Conservation (phyloP, 2,113 vertebrate species). For the Dascyllus trimaculatus region DNA sequence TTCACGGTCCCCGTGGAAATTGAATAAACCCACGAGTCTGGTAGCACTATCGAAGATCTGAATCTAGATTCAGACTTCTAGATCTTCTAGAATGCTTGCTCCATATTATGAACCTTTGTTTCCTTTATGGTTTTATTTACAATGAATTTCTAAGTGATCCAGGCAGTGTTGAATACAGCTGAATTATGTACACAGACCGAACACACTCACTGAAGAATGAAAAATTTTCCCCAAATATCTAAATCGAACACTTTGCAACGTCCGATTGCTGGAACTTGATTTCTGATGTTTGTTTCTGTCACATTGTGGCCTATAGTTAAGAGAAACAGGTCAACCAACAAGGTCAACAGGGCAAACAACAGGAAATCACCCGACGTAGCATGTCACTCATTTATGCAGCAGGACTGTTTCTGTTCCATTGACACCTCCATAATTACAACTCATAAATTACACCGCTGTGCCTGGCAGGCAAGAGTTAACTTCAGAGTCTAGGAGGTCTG, state of each 20-base stretch:
- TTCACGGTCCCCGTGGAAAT: neutral
- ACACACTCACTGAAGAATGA: neutral
- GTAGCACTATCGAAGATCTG: neutral
- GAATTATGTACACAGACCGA: neutral
- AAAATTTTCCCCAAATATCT: too few relatives aligned
- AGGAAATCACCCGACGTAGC: conserved; percentile 48
- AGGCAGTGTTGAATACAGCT: neutral
- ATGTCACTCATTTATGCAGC: conserved; percentile 43
- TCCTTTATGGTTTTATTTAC: neutral
- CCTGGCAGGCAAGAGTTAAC: conserved; percentile 26
- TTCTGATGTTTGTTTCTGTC: conserved; percentile 8
- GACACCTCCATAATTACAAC: conserved; percentile 71
- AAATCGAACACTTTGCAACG: too few relatives aligned
- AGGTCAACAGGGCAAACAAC: conserved; percentile 48
- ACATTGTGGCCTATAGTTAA: conserved; percentile 22
- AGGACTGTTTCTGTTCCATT: conserved; percentile 67
- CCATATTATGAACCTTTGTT: neutral
- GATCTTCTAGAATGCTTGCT: neutral
- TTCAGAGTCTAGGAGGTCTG: neutral
- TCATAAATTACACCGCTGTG: conserved; percentile 63
- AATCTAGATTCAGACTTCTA: neutral
- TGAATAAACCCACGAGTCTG: neutral
- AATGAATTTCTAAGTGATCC: neutral
- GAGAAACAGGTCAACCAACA: conserved; percentile 33
- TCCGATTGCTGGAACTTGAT: neutral